Percentiles rank a stretch among this genome's conserved stretches.
phyloP scores from a whole-genome alignment of 2,797 vertebrate genomes.

The Pterois miles region DNA sequence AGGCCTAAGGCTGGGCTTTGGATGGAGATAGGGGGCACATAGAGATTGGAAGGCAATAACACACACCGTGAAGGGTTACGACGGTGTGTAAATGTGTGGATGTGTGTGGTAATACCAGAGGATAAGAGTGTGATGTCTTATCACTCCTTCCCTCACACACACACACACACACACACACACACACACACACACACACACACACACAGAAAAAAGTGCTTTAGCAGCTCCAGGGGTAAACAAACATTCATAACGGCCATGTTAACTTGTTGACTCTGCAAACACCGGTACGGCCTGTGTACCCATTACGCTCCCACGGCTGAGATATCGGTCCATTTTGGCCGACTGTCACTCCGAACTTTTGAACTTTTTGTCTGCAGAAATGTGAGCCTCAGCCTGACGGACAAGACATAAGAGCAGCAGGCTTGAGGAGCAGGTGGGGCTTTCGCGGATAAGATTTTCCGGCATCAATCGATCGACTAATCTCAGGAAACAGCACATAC shows the following conservation, averaged over 20 bases:
- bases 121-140: slow-evolving; percentile 51
- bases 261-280: slow-evolving; percentile 63
- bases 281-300: slow-evolving; percentile 24
- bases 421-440: slow-evolving; percentile 8
- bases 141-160: slow-evolving; percentile 20
- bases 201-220: slow-evolving; percentile 70
- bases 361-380: slow-evolving; percentile 7
- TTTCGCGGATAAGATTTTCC: slow-evolving; percentile 26
- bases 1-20: slow-evolving; percentile 68
- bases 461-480: background rate
- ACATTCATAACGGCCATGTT: slow-evolving; percentile 74
- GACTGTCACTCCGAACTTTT: slow-evolving; percentile 24
- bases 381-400: background rate
- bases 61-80: slow-evolving; percentile 55
- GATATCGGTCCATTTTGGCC: slow-evolving; percentile 1
- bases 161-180: slow-evolving; percentile 5
- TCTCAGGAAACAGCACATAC: slow-evolving; percentile 21
- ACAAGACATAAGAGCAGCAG: background rate
- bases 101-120: slow-evolving; percentile 43
- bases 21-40: slow-evolving; percentile 49
- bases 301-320: slow-evolving; percentile 2
- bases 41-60: slow-evolving; percentile 63
- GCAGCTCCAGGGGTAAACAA: slow-evolving; percentile 76
- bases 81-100: slow-evolving; percentile 35
- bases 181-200: background rate